phyloP scores from a whole-genome alignment of 2,888 invertebrate genomes.

The Xanthorhoe spadicearia region DNA sequence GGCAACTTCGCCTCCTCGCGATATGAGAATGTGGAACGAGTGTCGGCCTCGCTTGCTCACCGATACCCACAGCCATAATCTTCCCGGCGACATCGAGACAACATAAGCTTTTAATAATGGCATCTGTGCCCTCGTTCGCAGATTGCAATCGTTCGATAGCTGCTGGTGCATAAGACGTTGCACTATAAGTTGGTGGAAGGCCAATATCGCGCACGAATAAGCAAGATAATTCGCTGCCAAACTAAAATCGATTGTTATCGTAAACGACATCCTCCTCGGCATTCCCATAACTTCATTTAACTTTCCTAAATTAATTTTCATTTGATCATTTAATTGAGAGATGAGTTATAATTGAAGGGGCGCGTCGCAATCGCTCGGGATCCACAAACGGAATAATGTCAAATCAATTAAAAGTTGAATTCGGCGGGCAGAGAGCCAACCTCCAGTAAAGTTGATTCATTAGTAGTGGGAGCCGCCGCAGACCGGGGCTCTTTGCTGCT shows the following conservation, averaged over 20 bases:
- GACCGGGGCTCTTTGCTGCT: conserved; percentile 49
- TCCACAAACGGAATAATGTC: conserved; percentile 81
- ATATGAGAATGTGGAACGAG: conserved; percentile 52
- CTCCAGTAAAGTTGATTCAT: conserved; percentile 73
- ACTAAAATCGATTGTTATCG: conserved; percentile 53
- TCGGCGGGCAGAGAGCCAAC: conserved; percentile 71
- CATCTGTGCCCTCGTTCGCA: conserved; percentile 27
- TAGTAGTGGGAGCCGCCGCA: conserved; percentile 65
- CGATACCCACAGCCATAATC: conserved; percentile 28
- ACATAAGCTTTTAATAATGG: conserved; percentile 32
- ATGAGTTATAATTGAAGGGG: conserved; percentile 80
- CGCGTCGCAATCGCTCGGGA: conserved; percentile 68
- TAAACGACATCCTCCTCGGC: conserved; percentile 57
- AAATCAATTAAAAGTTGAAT: conserved; percentile 83
- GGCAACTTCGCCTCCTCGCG: conserved; percentile 63
- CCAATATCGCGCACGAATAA: conserved; percentile 35
- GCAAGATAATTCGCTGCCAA: conserved; percentile 33
- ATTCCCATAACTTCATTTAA: conserved; percentile 75
- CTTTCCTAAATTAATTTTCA: conserved; percentile 79
- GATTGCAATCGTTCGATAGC: conserved; percentile 31
- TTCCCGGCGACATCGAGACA: conserved; percentile 27
- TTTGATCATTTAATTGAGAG: conserved; percentile 78
- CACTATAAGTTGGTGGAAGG: conserved; percentile 33
- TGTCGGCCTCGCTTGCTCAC: conserved; percentile 28
- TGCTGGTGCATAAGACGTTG: conserved; percentile 23